Percentiles rank a stretch among this genome's conserved stretches.
Conservation (phyloP, 2,888 invertebrate species). For the Nephrotoma appendiculata region DNA sequence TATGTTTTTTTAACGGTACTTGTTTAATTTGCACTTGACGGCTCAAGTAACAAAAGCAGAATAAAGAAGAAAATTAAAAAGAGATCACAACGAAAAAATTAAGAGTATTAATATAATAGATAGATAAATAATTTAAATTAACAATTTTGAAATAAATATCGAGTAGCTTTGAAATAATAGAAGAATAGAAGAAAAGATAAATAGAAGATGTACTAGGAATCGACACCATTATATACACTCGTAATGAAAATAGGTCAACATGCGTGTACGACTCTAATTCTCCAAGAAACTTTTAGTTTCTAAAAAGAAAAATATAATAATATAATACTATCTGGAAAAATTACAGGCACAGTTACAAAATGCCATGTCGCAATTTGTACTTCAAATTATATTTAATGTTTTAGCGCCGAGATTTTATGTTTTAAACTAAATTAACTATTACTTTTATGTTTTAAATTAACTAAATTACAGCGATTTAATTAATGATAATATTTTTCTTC, state of each 20-base stretch:
- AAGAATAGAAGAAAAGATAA: too few relatives aligned
- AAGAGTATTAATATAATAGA: too few relatives aligned
- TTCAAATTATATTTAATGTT: background rate
- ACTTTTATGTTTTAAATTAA: background rate
- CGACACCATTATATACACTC: background rate
- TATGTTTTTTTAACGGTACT: too few relatives aligned
- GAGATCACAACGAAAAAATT: too few relatives aligned
- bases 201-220: too few relatives aligned
- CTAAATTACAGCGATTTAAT: background rate
- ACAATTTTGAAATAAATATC: too few relatives aligned
- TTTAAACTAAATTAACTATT: background rate
- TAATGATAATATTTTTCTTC: background rate
- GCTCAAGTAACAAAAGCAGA: too few relatives aligned
- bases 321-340: background rate
- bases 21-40: too few relatives aligned
- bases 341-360: background rate
- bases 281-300: background rate
- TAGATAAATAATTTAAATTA: too few relatives aligned
- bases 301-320: too few relatives aligned
- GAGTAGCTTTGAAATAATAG: too few relatives aligned
- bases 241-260: background rate
- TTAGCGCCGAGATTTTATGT: background rate
- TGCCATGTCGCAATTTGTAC: background rate
- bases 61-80: too few relatives aligned
- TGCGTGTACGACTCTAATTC: background rate